phyloP scores from a whole-genome alignment of 2,888 invertebrate genomes.

The Agrotis exclamationis region DNA sequence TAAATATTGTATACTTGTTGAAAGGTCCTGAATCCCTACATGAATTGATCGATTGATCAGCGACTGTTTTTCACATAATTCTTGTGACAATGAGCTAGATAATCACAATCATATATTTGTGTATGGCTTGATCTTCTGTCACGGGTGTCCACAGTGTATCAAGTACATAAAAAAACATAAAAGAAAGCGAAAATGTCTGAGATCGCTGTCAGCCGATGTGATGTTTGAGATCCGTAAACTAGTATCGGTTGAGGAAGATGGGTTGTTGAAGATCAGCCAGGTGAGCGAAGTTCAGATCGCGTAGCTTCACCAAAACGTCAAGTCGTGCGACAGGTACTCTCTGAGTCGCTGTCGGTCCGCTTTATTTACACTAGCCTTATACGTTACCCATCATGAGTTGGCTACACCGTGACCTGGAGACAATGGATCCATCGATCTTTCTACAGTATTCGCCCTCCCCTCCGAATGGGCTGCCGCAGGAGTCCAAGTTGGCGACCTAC shows the following conservation, averaged over 20 bases:
- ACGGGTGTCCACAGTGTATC: conserved; percentile 61
- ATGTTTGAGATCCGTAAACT: conserved; percentile 64
- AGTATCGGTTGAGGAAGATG: conserved; percentile 66
- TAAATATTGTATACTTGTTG: conserved; percentile 55
- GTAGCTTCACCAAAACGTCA: conserved; percentile 53
- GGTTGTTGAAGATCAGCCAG: conserved; percentile 65
- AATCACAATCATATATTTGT: conserved; percentile 58
- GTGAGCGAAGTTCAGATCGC: conserved; percentile 56
- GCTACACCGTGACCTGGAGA: conserved; percentile 73
- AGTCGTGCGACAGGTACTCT: conserved; percentile 35
- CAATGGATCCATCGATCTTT: conserved; percentile 94
- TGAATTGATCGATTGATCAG: conserved; percentile 62
- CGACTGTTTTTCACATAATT: conserved; percentile 47
- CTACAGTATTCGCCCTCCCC: conserved; percentile 90
- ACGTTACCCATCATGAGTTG: conserved; percentile 61
- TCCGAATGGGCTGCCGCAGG: conserved; percentile 95
- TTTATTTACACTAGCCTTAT: conserved; percentile 45
- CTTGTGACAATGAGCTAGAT: conserved; percentile 61
- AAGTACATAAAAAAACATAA: conserved; percentile 42
- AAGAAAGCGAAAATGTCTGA: conserved; percentile 68
- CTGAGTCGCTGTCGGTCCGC: conserved; percentile 38
- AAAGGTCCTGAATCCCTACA: conserved; percentile 39
- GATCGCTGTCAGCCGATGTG: conserved; percentile 63
- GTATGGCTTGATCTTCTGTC: conserved; percentile 71
- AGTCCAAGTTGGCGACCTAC: conserved; percentile 96